Base-by-base conservation (phyloP, 2,113 vertebrate genomes). In the Cyprinodon tularosa region DNA sequence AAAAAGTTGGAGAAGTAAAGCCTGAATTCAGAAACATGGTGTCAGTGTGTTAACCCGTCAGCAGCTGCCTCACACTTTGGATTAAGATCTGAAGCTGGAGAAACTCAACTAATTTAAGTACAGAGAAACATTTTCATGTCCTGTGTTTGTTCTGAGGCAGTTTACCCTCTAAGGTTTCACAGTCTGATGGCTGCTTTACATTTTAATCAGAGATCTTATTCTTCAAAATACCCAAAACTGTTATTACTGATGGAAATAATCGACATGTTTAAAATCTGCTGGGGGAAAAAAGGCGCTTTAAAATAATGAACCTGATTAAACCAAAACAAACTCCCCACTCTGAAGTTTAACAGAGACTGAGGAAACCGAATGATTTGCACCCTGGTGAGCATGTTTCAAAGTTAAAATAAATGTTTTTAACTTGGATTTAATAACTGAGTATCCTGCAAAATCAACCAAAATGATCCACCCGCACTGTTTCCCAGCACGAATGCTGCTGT, bases 1-100 rank as follows among this genome's bases (percentile, higher is more conserved):
- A 74, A 59, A 12, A 8, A 66, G 47, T 57, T 45, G 15, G 71
- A 63, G 39, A 11, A 44, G 63, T 40, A 67, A 81, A 68, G 53
- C 70, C n/a, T 29, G 72, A 83, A 78, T 29, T 62, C 80, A 68
- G 59, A 84, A 66, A 59, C 62, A 37, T 67, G 68, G 62, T 40
- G 62, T n/a, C 77, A 47, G 12, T 12, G 50, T 53, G 61, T 47
- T 83, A 72, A 62, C 63, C 62, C 57, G 62, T 44, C 71, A 71
- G 40, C 66, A 57, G 78, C 20, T 70, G 66, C 53, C 2, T 40
- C 61, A 3, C 4, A 3, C 22, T 71, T 53, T 76, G 82, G 76
- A 74, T 71, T 60, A 62, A 66, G 76, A 81, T 82, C 40, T 57
- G 68, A 62, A 61, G 17, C 59, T 50, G 17, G 42, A 8, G 63